Evolutionary conservation across 2,888 invertebrate species (phyloP).

Genomic region (Drepana falcataria): DNA sequence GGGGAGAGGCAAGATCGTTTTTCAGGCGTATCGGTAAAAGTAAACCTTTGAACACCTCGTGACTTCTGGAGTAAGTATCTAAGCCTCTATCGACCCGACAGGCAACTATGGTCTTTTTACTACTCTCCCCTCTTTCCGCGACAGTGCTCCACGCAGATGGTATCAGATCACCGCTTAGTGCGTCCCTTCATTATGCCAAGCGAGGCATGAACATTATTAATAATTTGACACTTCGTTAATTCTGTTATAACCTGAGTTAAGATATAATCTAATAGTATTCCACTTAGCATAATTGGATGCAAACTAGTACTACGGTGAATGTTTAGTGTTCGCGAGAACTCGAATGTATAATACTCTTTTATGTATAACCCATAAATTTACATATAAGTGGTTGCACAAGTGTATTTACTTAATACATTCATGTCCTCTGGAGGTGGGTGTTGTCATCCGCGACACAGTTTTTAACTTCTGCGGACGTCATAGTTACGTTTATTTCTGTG

Average conservation of each 20-base stretch:
- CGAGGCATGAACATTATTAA: slow-evolving; percentile 37
- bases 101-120: slow-evolving; percentile 25
- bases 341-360: neutral
- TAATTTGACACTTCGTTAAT: slow-evolving; percentile 37
- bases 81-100: slow-evolving; percentile 6
- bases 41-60: too few species aligned
- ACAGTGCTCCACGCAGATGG: slow-evolving; percentile 27
- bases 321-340: neutral
- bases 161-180: slow-evolving; percentile 16
- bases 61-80: too few species aligned
- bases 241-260: slow-evolving; percentile 14
- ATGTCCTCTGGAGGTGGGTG: too few species aligned
- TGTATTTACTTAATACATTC: too few species aligned
- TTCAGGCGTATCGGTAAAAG: too few species aligned
- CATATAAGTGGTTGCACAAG: neutral
- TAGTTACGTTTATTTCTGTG: too few species aligned
- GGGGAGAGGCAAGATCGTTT: too few species aligned
- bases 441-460: too few species aligned
- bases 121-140: slow-evolving; percentile 34
- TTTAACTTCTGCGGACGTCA: too few species aligned
- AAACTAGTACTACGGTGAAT: neutral
- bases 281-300: neutral
- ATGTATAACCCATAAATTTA: neutral
- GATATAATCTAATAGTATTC: neutral
- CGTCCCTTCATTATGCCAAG: slow-evolving; percentile 27